Conservation (phyloP, 1,140 invertebrate species). For the Zaprionus camerounensis region DNA sequence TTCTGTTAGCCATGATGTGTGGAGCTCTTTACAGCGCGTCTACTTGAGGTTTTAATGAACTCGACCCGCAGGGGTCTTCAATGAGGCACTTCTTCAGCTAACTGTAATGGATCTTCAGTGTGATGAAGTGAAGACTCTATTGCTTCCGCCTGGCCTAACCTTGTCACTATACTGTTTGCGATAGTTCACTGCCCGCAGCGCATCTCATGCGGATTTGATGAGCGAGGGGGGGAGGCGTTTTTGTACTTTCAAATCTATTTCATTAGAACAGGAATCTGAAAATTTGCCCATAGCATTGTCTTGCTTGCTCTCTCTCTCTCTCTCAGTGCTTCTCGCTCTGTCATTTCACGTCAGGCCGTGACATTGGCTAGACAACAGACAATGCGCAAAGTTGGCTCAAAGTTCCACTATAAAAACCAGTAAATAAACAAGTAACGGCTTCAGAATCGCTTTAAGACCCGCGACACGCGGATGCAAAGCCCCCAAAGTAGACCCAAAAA, state of each 20-base stretch:
- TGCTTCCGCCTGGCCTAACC: slow-evolving; percentile 57
- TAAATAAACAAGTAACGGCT: slow-evolving; percentile 78
- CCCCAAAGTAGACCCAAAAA: slow-evolving; percentile 41
- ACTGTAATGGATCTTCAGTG: slow-evolving; percentile 64
- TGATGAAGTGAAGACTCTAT: slow-evolving; percentile 15
- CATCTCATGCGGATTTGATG: slow-evolving; percentile 44
- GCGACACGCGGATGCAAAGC: slow-evolving; percentile 74
- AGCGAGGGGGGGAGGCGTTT: background rate
- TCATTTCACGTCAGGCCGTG: slow-evolving; percentile 34
- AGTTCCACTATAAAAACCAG: slow-evolving; percentile 80
- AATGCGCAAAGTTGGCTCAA: slow-evolving; percentile 28
- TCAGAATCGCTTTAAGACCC: slow-evolving; percentile 70
- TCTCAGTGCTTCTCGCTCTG: background rate
- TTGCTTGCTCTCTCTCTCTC: slow-evolving; percentile 3
- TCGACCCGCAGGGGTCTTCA: slow-evolving; percentile 24
- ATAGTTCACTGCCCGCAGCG: slow-evolving; percentile 59
- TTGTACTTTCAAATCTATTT: slow-evolving; percentile 59
- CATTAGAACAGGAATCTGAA: slow-evolving; percentile 48
- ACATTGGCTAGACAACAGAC: slow-evolving; percentile 65
- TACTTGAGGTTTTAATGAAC: slow-evolving; percentile 75
- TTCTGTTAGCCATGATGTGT: slow-evolving; percentile 66
- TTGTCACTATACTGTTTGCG: slow-evolving; percentile 44
- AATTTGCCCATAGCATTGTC: slow-evolving; percentile 16
- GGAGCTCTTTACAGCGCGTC: slow-evolving; percentile 20
- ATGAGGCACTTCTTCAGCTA: slow-evolving; percentile 28